Conservation (phyloP, 2,113 vertebrate species). For the Chelonoidis abingdonii region DNA sequence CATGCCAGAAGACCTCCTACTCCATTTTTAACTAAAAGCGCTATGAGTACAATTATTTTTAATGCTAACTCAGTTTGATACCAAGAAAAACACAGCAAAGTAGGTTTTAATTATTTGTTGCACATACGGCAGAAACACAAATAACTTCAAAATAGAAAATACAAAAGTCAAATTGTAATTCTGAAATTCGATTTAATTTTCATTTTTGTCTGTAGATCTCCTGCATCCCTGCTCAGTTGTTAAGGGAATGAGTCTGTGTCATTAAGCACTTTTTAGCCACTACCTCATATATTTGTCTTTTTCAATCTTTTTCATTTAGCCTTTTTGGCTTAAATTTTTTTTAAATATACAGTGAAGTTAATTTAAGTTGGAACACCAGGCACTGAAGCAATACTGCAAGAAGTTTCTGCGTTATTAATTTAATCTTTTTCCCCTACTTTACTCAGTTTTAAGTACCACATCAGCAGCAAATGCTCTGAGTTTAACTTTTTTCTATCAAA, state of each 20-base stretch:
- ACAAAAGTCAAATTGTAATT: not conserved
- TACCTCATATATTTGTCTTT: not conserved
- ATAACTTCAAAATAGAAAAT: conserved; percentile 40
- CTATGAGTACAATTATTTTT: not conserved
- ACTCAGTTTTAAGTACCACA: not conserved
- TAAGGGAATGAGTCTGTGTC: not conserved
- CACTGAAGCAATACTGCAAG: not conserved
- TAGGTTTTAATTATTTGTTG: conserved; percentile 64
- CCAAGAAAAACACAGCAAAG: conserved; percentile 65
- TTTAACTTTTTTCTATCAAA: not conserved
- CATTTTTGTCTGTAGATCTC: not conserved
- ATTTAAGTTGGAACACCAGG: not conserved
- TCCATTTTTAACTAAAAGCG: not conserved
- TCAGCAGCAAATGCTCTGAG: not conserved
- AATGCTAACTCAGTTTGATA: not conserved
- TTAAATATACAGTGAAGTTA: not conserved
- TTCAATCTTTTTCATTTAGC: not conserved
- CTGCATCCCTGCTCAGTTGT: not conserved
- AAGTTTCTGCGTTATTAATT: not conserved
- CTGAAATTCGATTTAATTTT: conserved; percentile 7
- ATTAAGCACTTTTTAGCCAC: not conserved
- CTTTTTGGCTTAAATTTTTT: not conserved
- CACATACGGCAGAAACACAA: conserved; percentile 46
- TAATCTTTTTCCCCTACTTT: not conserved
- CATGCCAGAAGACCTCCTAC: not conserved